Conservation (phyloP, 2,797 vertebrate genomes). For the Sebastes oblongus region DNA sequence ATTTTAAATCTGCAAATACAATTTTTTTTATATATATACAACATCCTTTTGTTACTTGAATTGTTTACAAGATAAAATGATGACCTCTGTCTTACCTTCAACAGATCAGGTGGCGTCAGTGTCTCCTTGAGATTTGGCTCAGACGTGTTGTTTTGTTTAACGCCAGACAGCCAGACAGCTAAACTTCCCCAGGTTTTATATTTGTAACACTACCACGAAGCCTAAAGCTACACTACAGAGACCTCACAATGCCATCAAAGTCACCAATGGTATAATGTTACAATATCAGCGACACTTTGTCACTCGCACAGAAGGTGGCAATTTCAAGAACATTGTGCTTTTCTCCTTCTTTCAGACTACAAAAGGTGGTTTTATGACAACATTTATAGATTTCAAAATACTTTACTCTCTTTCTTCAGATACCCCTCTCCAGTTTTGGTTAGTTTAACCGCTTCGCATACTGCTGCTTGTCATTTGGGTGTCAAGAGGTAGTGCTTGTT, state of each 20-base stretch:
- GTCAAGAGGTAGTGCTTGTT: not conserved
- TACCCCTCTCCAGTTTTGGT: not conserved
- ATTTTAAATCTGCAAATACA: not conserved
- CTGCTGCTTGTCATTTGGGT: not conserved
- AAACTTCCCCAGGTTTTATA: not conserved
- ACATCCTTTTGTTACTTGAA: not conserved
- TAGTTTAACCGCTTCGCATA: not conserved
- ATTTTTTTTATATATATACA: not conserved
- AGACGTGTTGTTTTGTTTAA: not conserved
- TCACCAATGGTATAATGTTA: not conserved
- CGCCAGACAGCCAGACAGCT: not conserved
- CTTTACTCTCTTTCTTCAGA: not conserved
- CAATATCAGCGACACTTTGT: not conserved
- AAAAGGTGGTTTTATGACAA: not conserved
- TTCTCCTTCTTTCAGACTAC: not conserved
- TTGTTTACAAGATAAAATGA: not conserved
- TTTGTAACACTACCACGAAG: constrained; percentile 7
- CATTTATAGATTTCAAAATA: not conserved
- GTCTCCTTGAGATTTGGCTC: constrained; percentile 9
- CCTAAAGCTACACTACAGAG: not conserved
- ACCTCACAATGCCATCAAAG: not conserved
- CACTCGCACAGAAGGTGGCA: not conserved
- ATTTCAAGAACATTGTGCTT: not conserved
- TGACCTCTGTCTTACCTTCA: not conserved
- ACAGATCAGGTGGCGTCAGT: not conserved